Conservation (phyloP, 2,113 vertebrate genomes). For the Chaetodon auriga region DNA sequence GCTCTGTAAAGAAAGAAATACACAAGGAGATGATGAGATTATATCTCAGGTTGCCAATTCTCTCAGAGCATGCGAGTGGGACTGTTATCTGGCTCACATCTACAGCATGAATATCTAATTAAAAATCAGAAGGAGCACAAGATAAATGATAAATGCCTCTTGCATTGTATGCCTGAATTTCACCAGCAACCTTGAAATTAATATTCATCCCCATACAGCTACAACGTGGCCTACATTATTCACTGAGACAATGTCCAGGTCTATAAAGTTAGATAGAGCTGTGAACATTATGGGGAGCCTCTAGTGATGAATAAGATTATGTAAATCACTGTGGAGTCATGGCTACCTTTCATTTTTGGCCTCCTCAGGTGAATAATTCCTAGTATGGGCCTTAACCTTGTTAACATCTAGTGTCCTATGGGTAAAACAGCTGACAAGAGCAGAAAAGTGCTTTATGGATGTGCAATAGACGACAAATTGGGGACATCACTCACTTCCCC, state of each 20-base stretch:
- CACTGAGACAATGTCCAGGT: slow-evolving; percentile 20
- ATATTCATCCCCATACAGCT: slow-evolving; percentile 45
- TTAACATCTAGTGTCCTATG: slow-evolving; percentile 10
- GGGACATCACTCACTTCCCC: slow-evolving; percentile 89
- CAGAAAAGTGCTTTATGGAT: neutral
- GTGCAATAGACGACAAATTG: slow-evolving; percentile 33
- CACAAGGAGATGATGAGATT: slow-evolving; percentile 49
- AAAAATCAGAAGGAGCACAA: slow-evolving; percentile 33
- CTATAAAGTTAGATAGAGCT: slow-evolving; percentile 30
- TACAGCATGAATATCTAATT: slow-evolving; percentile 44
- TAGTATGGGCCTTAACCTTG: slow-evolving; percentile 38
- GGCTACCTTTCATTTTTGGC: slow-evolving; percentile 29
- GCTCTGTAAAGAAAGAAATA: slow-evolving; percentile 84
- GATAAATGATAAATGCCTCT: slow-evolving; percentile 20
- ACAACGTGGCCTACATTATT: slow-evolving; percentile 35
- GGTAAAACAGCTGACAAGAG: slow-evolving; percentile 12
- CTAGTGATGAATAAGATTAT: slow-evolving; percentile 61
- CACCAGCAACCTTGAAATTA: slow-evolving; percentile 55
- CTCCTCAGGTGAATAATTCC: slow-evolving; percentile 36
- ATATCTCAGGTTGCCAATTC: slow-evolving; percentile 30
- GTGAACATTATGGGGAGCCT: slow-evolving; percentile 47
- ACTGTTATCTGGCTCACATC: slow-evolving; percentile 64
- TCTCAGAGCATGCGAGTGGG: slow-evolving; percentile 27
- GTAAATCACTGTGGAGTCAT: slow-evolving; percentile 49
- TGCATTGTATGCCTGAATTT: neutral